These are phyloP conservation scores for Propsilocerus akamusi DNA, from an alignment of 1,140 invertebrate species.

Conservation along the genomic window DNA sequence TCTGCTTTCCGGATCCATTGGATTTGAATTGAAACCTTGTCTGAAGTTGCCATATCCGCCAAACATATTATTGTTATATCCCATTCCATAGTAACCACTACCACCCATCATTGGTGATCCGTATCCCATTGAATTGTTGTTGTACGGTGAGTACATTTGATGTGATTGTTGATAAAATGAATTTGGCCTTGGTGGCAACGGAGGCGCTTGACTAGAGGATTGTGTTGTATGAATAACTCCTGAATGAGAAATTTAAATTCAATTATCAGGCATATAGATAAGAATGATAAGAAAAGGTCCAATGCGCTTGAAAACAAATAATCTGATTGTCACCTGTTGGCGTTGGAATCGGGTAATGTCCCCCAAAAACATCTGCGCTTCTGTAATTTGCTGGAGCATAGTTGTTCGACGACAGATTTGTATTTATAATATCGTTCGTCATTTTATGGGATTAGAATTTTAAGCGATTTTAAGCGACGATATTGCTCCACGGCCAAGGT, in stretches of 20 bases:
- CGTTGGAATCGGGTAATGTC: neutral
- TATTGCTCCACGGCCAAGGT: no score
- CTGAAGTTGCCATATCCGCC: constrained; percentile 40
- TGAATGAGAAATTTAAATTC: no score
- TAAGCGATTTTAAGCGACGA: no score
- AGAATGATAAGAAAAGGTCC: neutral
- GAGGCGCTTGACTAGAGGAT: neutral
- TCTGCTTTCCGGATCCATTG: constrained; percentile 26
- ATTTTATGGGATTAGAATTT: no score
- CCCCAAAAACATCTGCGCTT: neutral
- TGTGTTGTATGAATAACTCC: neutral
- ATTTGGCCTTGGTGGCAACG: neutral
- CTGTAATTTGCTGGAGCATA: neutral
- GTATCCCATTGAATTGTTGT: neutral
- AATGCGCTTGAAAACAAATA: no score
- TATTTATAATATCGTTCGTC: no score
- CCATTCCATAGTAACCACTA: constrained; percentile 15
- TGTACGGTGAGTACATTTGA: neutral
- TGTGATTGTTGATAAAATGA: neutral
- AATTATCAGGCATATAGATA: neutral
- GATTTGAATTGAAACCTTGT: constrained; percentile 16
- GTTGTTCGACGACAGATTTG: neutral
- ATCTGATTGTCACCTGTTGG: neutral
- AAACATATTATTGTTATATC: constrained; percentile 25
- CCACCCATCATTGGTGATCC: constrained; percentile 8